Conservation (phyloP, 2,888 invertebrate species). For the Dasysyrphus tricinctus region DNA sequence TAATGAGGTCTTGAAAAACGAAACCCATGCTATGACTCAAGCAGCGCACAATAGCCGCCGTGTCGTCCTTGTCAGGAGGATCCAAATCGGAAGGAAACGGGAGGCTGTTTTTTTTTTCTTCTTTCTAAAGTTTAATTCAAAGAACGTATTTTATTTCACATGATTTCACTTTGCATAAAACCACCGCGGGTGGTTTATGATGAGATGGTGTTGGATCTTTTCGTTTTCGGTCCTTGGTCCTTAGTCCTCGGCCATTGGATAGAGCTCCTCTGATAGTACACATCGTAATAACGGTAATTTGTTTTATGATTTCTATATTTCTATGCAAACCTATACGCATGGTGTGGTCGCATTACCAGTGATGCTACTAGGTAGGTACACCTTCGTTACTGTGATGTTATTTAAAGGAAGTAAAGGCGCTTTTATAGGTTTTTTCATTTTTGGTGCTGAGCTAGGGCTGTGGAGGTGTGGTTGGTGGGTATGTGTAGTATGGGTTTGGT, state of each 20-base stretch:
- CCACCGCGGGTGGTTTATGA: conserved; percentile 55
- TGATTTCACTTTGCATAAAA: conserved; percentile 73
- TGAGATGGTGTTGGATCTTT: conserved; percentile 17
- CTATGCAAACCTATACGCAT: conserved; percentile 52
- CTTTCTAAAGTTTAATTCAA: conserved; percentile 57
- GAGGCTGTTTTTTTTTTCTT: conserved; percentile 27
- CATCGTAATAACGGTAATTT: conserved; percentile 68
- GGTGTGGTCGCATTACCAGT: conserved; percentile 22
- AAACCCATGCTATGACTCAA: conserved; percentile 27
- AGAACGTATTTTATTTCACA: conserved; percentile 70
- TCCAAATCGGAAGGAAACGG: background rate
- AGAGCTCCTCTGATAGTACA: conserved; percentile 32
- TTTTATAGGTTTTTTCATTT: background rate
- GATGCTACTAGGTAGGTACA: background rate
- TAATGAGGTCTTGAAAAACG: conserved; percentile 33
- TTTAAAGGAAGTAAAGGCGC: conserved; percentile 3
- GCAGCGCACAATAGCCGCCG: conserved; percentile 5
- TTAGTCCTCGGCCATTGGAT: conserved; percentile 42
- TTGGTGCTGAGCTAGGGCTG: too few species aligned
- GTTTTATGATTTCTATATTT: conserved; percentile 59
- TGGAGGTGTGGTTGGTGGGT: background rate
- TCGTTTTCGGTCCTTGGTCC: conserved; percentile 2
- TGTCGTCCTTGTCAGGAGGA: conserved; percentile 13
- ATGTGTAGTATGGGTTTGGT: background rate
- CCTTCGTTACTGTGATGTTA: conserved; percentile 13